Evolutionary conservation across 2,888 invertebrate genomes (phyloP).

Genomic region (Pollenia angustigena): DNA sequence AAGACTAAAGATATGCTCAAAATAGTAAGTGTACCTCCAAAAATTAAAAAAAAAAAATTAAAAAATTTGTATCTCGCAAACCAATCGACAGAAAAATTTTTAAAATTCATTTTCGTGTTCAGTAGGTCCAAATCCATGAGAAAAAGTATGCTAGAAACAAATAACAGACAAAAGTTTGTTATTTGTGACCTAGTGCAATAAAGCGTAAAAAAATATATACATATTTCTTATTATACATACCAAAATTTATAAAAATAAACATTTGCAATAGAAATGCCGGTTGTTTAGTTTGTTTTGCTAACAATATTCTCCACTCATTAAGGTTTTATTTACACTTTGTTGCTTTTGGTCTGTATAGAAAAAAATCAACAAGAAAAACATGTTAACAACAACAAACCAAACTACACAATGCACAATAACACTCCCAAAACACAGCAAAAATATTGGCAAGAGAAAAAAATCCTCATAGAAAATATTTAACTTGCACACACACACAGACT

Average conservation of each 20-base stretch:
- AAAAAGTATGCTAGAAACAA: too few relatives aligned
- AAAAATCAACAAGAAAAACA: constrained; percentile 15
- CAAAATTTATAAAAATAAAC: constrained; percentile 2
- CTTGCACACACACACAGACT: neutral
- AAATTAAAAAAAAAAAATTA: too few relatives aligned
- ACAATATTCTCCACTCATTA: constrained; percentile 56
- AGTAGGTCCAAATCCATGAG: too few relatives aligned
- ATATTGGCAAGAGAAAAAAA: neutral
- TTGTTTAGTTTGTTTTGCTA: constrained; percentile 71
- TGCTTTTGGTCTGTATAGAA: neutral
- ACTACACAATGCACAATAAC: constrained; percentile 27
- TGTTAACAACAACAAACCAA: constrained; percentile 10
- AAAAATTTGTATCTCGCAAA: too few relatives aligned
- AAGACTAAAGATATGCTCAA: too few relatives aligned
- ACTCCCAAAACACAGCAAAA: neutral
- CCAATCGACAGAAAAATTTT: too few relatives aligned
- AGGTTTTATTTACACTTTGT: constrained; percentile 23
- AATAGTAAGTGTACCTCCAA: too few relatives aligned
- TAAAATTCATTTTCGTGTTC: too few relatives aligned
- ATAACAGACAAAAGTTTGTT: too few relatives aligned
- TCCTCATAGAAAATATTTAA: too few relatives aligned
- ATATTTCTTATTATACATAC: constrained; percentile 3
- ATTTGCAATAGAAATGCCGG: constrained; percentile 57
- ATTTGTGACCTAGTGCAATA: too few relatives aligned
- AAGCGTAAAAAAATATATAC: neutral